phyloP scores from a whole-genome alignment of 1,140 invertebrate species.

The Drosophila littoralis region DNA sequence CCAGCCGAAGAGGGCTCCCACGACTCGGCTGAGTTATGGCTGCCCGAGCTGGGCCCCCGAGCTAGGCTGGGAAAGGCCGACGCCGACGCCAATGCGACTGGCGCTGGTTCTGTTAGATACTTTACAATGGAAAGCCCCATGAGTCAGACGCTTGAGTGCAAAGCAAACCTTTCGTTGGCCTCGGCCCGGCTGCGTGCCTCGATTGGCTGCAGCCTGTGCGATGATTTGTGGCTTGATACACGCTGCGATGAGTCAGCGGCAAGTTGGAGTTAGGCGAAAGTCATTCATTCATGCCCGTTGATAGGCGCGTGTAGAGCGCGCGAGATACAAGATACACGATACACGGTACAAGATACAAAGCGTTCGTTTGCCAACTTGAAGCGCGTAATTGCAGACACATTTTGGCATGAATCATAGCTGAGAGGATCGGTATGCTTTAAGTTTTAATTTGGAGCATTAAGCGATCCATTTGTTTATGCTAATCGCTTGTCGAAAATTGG shows the following conservation, averaged over 20 bases:
- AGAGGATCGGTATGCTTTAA: conserved; percentile 13
- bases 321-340: conserved; percentile 17
- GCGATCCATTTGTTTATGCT: conserved; percentile 43
- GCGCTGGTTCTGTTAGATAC: conserved; percentile 33
- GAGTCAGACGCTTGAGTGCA: conserved; percentile 29
- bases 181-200: background rate
- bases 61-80: conserved; percentile 17
- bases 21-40: conserved; percentile 2
- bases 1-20: background rate
- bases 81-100: conserved; percentile 27
- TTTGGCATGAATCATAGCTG: conserved; percentile 28
- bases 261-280: conserved; percentile 51
- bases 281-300: conserved; percentile 30
- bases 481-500: conserved; percentile 35
- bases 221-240: conserved; percentile 46
- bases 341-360: conserved; percentile 27
- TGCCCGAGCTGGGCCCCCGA: background rate
- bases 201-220: conserved; percentile 26
- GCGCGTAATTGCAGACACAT: conserved; percentile 44
- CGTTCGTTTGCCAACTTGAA: conserved; percentile 8
- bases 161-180: conserved; percentile 33
- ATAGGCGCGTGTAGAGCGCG: background rate
- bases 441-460: conserved; percentile 9
- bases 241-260: conserved; percentile 40
- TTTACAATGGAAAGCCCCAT: conserved; percentile 17